Base-by-base conservation (phyloP, 2,888 invertebrate genomes). In the Gryllus longicercus region DNA sequence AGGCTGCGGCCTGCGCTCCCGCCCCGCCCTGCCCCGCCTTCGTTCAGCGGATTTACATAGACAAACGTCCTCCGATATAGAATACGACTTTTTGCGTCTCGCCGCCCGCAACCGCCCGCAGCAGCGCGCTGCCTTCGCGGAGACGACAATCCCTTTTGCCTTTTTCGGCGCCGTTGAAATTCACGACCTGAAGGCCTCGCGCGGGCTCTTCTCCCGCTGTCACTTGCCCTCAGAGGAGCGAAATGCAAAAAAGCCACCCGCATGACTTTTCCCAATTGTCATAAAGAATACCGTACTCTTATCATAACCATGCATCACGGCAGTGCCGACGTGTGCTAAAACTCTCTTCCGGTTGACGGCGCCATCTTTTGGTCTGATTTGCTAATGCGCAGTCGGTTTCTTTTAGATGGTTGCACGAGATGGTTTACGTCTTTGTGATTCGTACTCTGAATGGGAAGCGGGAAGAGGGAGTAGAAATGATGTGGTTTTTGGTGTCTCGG, bases 61-160 rank as follows among this genome's bases (percentile, higher is more conserved):
- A 63, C 63, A 63, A 63, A 63, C 63, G 63, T 63, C n/a, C 63
- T 18, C 63, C 63, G 63, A 63, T 63, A 63, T 63, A 63, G 63
- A 63, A 63, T 63, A 63, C 14, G 63, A 63, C 63, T 63, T 63
- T 63, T 63, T 63, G 16, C 63, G 63, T 16, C 63, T 14, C 18
- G 12, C 63, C 63, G 16, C 63, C 63, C 63, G 63, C n/a, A 3
- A 4, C n/a, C 63, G 63, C 11, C 16, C 16, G 51, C 51, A 51
- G 51, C 51, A 14, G 51, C 14, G 63, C 63, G 16, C 63, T 4
- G n/a, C n/a, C 63, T 63, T 14, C n/a, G 63, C 63, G 4, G 63
- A 1, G 38, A 38, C 38, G 38, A 38, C 38, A 63, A 63, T 63
- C 14, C 63, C 63, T 18, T n/a, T 63, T 14, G 0, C 63, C 38